phyloP scores from a whole-genome alignment of 2,113 vertebrate species.

The Anseranas semipalmata region DNA sequence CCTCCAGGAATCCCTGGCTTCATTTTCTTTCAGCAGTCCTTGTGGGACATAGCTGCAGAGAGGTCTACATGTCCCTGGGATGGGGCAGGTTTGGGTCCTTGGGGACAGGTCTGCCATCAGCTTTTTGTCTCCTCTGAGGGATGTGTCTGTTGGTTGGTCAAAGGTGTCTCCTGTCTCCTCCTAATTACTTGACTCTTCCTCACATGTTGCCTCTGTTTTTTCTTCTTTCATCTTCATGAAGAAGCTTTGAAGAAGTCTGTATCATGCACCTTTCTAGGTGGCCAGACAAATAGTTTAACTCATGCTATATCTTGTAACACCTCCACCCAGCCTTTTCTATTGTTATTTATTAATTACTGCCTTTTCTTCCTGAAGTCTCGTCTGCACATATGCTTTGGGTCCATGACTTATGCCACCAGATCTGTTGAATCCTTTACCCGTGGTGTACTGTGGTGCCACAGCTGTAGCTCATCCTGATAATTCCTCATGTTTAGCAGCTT shows the following conservation, averaged over 20 bases:
- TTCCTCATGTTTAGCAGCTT: neutral
- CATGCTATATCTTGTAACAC: neutral
- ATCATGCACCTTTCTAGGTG: neutral
- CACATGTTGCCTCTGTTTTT: neutral
- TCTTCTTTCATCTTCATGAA: neutral
- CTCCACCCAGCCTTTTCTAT: neutral
- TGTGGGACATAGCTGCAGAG: neutral
- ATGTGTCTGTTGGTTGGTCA: neutral
- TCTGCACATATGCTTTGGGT: neutral
- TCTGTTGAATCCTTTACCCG: neutral
- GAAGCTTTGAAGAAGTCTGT: neutral
- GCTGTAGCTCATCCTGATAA: neutral
- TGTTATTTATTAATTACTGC: neutral
- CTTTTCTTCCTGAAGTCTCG: neutral
- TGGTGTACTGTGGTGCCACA: fast-evolving
- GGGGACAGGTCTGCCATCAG: neutral
- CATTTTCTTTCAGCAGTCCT: fast-evolving
- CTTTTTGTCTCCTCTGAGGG: neutral
- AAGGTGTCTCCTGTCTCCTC: neutral
- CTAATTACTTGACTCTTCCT: neutral
- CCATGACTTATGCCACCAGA: neutral
- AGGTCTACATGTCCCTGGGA: fast-evolving
- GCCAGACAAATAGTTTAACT: neutral
- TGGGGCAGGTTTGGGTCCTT: neutral
- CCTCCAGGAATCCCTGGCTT: neutral